These are phyloP conservation scores for Spermophilus dauricus DNA, from an alignment of 2,113 vertebrate genomes.

Conservation along the genomic window DNA sequence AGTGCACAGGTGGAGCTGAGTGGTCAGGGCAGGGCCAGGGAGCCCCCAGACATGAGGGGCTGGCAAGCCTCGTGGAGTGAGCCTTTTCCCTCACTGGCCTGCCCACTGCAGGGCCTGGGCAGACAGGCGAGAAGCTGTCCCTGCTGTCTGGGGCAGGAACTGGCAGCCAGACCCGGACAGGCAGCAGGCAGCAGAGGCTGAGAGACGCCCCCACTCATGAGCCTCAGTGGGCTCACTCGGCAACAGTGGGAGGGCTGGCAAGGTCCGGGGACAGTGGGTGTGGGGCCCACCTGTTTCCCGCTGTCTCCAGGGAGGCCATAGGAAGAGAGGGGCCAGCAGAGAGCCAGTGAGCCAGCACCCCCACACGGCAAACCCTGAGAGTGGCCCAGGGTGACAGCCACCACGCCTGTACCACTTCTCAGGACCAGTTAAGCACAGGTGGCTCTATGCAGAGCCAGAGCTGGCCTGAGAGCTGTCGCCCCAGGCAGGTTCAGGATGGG, in stretches of 20 bases:
- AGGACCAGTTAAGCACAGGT: not conserved
- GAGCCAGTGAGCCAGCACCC: accelerated
- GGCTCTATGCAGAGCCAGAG: not conserved
- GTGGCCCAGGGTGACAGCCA: accelerated
- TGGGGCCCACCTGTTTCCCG: accelerated
- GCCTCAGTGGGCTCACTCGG: no score
- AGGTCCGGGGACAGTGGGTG: not conserved
- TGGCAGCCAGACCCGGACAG: not conserved
- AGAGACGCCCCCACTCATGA: accelerated
- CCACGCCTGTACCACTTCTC: not conserved
- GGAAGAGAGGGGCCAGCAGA: not conserved
- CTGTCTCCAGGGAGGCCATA: not conserved
- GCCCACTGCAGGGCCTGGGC: no score
- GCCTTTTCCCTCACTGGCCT: not conserved
- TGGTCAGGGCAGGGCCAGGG: accelerated
- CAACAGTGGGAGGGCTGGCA: no score
- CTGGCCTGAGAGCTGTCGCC: not conserved
- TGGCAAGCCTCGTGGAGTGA: not conserved
- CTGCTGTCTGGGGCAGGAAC: not conserved
- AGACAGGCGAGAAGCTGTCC: no score
- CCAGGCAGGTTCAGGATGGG: no score
- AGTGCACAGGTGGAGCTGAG: no score
- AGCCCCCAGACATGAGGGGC: not conserved
- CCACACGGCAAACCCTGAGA: not conserved
- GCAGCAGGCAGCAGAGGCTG: not conserved